Conservation (phyloP, 2,888 invertebrate species). For the Leuctra nigra region DNA sequence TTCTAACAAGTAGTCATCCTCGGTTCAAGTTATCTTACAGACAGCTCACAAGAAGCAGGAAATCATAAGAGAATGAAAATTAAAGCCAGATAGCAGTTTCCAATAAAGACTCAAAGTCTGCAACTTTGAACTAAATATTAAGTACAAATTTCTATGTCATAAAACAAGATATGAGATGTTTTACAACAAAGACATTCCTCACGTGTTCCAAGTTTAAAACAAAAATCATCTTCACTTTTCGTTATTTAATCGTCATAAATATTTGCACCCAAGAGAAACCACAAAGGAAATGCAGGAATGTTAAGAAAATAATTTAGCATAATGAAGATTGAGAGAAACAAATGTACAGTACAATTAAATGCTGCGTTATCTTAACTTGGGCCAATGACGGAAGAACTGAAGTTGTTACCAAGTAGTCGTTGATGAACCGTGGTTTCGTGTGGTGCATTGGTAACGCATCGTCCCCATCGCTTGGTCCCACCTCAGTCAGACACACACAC, state of each 20-base stretch:
- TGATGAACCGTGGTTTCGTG: constrained; percentile 22
- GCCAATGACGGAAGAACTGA: constrained; percentile 15
- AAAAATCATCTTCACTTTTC: too few species aligned
- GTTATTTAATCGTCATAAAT: constrained; percentile 6
- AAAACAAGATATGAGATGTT: too few species aligned
- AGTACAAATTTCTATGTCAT: not conserved
- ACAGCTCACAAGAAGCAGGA: constrained; percentile 14
- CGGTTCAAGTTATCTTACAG: constrained; percentile 10
- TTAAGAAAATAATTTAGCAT: constrained; percentile 26
- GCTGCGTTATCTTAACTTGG: constrained; percentile 13
- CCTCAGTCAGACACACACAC: constrained; percentile 26
- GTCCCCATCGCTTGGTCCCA: constrained; percentile 8
- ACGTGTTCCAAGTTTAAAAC: not conserved
- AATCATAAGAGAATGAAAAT: not conserved
- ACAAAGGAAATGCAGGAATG: constrained; percentile 23
- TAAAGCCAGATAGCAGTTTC: not conserved
- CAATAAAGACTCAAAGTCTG: not conserved
- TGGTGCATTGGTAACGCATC: constrained; percentile 17
- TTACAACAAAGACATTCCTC: not conserved
- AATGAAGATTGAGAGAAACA: constrained; percentile 16
- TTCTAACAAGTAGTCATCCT: constrained; percentile 12
- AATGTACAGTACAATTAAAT: constrained; percentile 11
- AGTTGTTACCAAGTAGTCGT: constrained; percentile 14
- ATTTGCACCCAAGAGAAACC: constrained; percentile 20
- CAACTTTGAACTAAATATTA: not conserved